Evolutionary conservation across 2,797 vertebrate genomes (phyloP), one percentile per base, ranked within the genome.

Genomic region (Siniperca undulata): DNA sequence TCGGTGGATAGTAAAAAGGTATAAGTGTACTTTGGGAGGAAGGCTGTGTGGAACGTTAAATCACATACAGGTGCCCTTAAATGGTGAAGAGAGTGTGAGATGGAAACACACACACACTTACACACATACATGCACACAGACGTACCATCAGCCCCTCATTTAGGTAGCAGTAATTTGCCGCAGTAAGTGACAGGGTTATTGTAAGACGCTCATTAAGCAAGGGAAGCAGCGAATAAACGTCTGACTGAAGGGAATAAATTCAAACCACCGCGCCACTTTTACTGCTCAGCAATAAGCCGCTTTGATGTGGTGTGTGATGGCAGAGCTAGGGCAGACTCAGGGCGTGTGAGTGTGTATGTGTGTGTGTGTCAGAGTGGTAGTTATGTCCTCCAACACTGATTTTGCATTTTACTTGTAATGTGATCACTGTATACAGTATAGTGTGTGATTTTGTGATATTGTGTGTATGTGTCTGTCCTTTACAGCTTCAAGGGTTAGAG

Each of bases 161-260:
- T 90, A 88, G 90, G 86, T 53, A 72, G 91, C 90, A 82, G 92
- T 94, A 92, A 93, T 90, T 93, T 88, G 88, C 89, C 42, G 66
- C 86, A 84, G 85, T 91, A 92, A 94, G 93, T 93, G 93, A 94
- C 92, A 92, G 92, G 91, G 92, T 94, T 95, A 93, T 91, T 93
- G 92, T 91, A 88, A 93, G 91, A 78, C 77, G 81, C 93, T 95
- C 92, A 91, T 94, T 95, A 94, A 88, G 84, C 88, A 91, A 92
- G 78, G 92, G 93, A 92, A 93, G 90, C 84, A 86, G 91, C 36
- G 85, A 93, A 88, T 92, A 90, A 94, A 88, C 78, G 85, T 91
- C 90, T 85, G 90, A 91, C 89, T 90, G 83, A 88, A 88, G 89
- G 89, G 90, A 92, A 94, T 95, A 94, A 95, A 95, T 95, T 93